Base-by-base conservation (phyloP, 1,140 invertebrate genomes). In the Fopius arisanus region DNA sequence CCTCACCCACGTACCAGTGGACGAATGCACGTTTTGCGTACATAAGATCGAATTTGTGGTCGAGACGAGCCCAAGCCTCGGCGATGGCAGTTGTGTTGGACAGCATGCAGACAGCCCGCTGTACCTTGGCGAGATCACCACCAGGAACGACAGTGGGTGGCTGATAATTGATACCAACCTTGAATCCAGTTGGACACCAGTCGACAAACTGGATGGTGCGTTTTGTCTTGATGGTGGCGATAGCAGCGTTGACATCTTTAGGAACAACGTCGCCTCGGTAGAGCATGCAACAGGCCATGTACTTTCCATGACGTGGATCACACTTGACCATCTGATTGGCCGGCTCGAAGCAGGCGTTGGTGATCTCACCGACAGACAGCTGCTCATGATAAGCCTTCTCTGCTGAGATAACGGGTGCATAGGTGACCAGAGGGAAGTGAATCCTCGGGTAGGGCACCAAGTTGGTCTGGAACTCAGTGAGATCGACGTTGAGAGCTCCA, bases 281-380 rank as follows among this genome's bases (percentile, higher is more conserved):
- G 83, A 95, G 84, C 90, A 95, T 92, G 90, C 93, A 92, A 89
- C 95, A 95, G 21, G 94, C 94, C 95, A 96, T 96, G 90, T 96
- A 96, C 83, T 96, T 96, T 75, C 95, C 95, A 85, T 95, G 93
- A 78, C 94, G 90, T 9, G 95, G 95, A 84, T 96, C 94, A 86
- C 95, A 96, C 86, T 96, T 96, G n/a, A 96, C 95, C 95, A 96
- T 96, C 90, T 96, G 95, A 89, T 96, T 96, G 79, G 92, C 92
- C 40, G 94, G 93, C 85, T 96, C 95, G 87, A 96, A 96, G 86
- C 94, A 96, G n/a, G 94, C 92, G 84, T 93, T 95, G 81, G 95
- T 96, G 81, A 96, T 96, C 84, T 96, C 95, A 33, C 93, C 91
- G n/a, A 96, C 93, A 7, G 92, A 93, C 73, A 94, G 87, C 80